Evolutionary conservation across 2,113 vertebrate species (phyloP).

Genomic region (Xenus cinereus): DNA sequence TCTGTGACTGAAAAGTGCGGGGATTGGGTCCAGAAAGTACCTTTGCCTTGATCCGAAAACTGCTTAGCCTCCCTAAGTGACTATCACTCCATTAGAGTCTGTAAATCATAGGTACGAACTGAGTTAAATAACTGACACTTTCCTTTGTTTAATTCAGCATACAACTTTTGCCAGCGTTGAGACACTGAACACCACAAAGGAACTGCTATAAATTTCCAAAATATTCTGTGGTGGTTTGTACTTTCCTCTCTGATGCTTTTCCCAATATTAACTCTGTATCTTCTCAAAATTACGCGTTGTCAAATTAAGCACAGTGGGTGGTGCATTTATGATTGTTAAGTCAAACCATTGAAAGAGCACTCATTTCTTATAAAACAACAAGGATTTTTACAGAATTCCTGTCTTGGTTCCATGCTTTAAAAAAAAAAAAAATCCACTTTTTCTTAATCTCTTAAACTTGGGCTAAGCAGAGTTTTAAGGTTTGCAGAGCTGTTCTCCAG

Average conservation of each 20-base stretch:
- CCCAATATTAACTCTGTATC: background rate
- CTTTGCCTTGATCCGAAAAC: background rate
- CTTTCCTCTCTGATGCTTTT: background rate
- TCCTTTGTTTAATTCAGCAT: background rate
- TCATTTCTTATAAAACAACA: background rate
- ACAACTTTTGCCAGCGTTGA: background rate
- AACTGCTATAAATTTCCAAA: background rate
- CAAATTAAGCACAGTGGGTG: constrained; percentile 28
- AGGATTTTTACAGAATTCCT: background rate
- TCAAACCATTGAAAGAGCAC: background rate
- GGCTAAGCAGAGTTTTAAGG: constrained; percentile 71
- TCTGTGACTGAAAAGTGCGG: background rate
- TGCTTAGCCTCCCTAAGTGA: background rate
- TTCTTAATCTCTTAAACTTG: constrained; percentile 71
- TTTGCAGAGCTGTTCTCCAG: constrained; percentile 72
- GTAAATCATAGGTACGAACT: background rate
- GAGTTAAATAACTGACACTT: background rate
- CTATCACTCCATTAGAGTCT: background rate
- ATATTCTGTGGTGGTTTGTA: background rate
- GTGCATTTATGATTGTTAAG: background rate
- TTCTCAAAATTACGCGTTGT: constrained; percentile 3
- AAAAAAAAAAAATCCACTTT: constrained; percentile 20
- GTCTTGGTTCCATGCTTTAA: background rate
- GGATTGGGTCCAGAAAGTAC: background rate
- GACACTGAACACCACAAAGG: background rate